Evolutionary conservation across 2,888 invertebrate genomes (phyloP), one percentile per base, ranked within the genome.

Genomic region (Papilio protenor): DNA sequence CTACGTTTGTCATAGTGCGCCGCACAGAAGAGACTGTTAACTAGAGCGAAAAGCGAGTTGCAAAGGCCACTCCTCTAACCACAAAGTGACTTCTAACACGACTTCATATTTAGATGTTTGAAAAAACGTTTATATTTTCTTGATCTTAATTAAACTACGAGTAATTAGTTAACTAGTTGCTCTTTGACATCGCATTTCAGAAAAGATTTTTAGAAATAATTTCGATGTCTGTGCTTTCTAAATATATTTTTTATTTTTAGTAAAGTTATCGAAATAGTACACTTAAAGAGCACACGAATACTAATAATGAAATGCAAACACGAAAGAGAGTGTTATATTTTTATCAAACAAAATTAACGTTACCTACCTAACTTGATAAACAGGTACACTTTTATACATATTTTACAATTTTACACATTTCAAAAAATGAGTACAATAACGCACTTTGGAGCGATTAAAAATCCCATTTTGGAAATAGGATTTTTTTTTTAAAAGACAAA

Each of bases 1-100:
- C 12, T 59, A 23, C 14, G 14, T 61, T 61, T 14, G 16, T 61
- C 61, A 61, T 61, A 61, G 61, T 61, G 61, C 61, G 57, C 12
- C 12, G 27, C 14, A 27, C 61, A 61, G 61, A 61, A 27, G 27
- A 61, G 23, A 61, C 23, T 61, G 61, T n/a, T 40, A 73, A 73
- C 57, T 57, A 59, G 59, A 73, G 57, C 73, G 57, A 73, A 52
- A 55, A 21, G 57, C 33, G 57, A 73, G 21, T 73, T 11, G 55
- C 27, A 73, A 73, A 57, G 57, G 57, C 57, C 57, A 61, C 61
- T 61, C 27, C 61, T 55, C 55, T 73, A 57, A 73, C 73, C 57
- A 73, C 73, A 59, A 59, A 73, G 59, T 57, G 45, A 57, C 73
- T 59, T 21, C 45, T 40, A 59, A 73, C 33, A 18, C 33, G 21